Evolutionary conservation across 2,113 vertebrate species (phyloP).

Genomic region (Hypanus sabinus): DNA sequence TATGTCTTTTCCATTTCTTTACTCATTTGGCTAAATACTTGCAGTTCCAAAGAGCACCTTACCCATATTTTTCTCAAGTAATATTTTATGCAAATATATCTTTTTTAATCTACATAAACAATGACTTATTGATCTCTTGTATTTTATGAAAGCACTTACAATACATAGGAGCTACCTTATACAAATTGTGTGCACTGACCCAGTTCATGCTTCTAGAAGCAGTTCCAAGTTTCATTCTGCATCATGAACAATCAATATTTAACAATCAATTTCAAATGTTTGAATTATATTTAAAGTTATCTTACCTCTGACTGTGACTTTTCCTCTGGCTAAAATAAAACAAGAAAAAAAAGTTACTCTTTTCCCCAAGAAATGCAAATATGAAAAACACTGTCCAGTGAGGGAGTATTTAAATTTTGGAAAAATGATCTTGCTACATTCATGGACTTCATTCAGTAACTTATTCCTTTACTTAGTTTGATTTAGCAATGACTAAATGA

Average conservation of each 20-base stretch:
- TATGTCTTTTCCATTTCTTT: neutral
- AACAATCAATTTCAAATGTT: neutral
- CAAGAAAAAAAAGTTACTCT: constrained; percentile 44
- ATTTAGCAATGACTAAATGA: neutral
- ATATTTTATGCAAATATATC: neutral
- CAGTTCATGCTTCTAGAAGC: neutral
- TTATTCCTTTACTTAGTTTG: neutral
- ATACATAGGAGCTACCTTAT: neutral
- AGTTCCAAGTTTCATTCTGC: neutral
- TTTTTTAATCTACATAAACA: neutral
- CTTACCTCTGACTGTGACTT: constrained; percentile 97
- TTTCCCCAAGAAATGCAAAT: neutral
- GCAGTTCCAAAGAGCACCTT: neutral
- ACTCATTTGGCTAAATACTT: neutral
- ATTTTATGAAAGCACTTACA: neutral
- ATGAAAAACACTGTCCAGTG: neutral
- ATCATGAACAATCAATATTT: neutral
- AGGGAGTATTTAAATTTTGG: neutral
- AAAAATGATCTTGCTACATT: neutral
- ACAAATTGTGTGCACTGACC: too few relatives aligned
- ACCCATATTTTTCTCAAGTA: too few relatives aligned
- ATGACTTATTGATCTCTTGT: neutral
- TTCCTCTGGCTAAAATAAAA: constrained; percentile 77
- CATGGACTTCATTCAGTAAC: neutral
- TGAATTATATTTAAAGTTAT: constrained; percentile 30